Evolutionary conservation across 2,797 vertebrate species (phyloP), one percentile per base, ranked within the genome.

Genomic region (Liasis olivaceus): DNA sequence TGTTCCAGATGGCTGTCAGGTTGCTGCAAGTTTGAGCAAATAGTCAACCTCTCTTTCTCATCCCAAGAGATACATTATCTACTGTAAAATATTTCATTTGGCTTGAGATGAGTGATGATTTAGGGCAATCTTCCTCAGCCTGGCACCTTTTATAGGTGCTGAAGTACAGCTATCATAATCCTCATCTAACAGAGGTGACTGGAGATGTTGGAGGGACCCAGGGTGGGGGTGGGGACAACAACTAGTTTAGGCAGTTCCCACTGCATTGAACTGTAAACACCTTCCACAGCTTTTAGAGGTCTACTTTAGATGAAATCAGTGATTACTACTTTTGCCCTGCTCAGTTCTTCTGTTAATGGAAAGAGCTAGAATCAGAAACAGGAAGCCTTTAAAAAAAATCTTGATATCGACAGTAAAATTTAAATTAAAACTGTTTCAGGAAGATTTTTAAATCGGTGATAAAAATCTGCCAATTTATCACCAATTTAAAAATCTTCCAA

Each of bases 401-500:
- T 92, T 0, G 0, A 15, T 90, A 54, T 56, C 31, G 3, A 24
- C 66, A 66, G 51, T 66, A 85, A 81, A 89, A 59, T 90, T 51
- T 86, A 26, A 93, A 88, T 85, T 88, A 66, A 88, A 93, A 85
- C 63, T 28, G 22, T 84, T 91, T 60, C 62, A 85, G 88, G 88
- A 20, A 7, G 24, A 17, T 13, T 89, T 85, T 56, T n/a, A 28
- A 54, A 5, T 63, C 13, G 91, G 24, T 90, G 2, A 56, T 36
- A 58, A 93, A 94, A 31, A 47, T 12, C 22, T 94, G 51, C 20
- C 87, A 7, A 0, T 0, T 87, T 89, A 56, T 88, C 72, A 0
- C 91, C 89, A 42, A 72, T 51, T 3, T 36, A 58, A 93, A 94
- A 31, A 47, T 12, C 22, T 94, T 36, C 20, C 87, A 47, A 81